Evolutionary conservation across 2,113 vertebrate species (phyloP).

Genomic region (Passerina amoena): DNA sequence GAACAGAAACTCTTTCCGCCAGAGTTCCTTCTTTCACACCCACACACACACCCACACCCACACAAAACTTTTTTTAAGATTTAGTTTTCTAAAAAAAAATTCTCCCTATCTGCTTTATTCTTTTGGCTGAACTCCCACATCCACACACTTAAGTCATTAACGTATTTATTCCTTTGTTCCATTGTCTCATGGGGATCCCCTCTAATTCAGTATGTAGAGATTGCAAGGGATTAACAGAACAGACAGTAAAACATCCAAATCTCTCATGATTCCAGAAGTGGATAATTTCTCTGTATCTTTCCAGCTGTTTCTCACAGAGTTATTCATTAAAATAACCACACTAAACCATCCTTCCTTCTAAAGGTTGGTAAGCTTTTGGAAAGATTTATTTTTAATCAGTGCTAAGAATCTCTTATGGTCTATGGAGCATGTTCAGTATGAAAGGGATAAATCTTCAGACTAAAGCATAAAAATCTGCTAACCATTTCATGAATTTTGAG

Average conservation of each 20-base stretch:
- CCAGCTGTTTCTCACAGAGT: background rate
- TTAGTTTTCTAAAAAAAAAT: background rate
- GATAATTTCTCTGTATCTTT: slow-evolving; percentile 7
- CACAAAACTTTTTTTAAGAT: no score
- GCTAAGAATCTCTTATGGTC: slow-evolving; percentile 26
- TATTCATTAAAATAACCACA: slow-evolving; percentile 4
- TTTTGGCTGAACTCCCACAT: background rate
- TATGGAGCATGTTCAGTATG: background rate
- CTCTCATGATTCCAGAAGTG: background rate
- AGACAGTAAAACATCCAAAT: background rate
- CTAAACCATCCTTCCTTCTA: background rate
- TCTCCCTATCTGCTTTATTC: background rate
- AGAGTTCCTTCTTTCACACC: background rate
- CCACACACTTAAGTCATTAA: background rate
- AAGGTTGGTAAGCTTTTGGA: background rate
- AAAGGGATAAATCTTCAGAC: slow-evolving; percentile 46
- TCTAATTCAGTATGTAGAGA: background rate
- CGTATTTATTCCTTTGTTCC: background rate
- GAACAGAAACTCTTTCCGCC: background rate
- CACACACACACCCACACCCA: background rate
- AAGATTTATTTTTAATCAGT: slow-evolving; percentile 41
- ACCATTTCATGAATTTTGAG: slow-evolving; percentile 20
- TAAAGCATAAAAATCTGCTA: slow-evolving; percentile 47
- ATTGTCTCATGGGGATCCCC: background rate
- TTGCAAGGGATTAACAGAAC: background rate